Evolutionary conservation across 2,888 invertebrate genomes (phyloP).

Genomic region (Tenthredo livida): DNA sequence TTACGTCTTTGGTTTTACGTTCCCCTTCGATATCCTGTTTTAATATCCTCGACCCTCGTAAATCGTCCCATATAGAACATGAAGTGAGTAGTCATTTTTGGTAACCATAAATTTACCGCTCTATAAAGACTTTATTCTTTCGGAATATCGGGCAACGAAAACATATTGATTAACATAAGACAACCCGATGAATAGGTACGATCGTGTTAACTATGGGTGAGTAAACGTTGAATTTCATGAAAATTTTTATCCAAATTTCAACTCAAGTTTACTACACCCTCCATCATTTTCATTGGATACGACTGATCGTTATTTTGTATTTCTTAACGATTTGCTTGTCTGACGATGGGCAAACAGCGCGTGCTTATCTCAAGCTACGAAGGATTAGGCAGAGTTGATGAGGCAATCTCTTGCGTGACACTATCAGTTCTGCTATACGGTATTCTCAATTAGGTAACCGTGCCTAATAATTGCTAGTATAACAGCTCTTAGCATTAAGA

Average conservation of each 20-base stretch:
- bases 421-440: neutral
- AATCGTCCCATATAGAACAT: neutral
- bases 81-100: conserved; percentile 12
- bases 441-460: neutral
- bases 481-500: neutral
- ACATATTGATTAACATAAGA: neutral
- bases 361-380: conserved; percentile 9
- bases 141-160: neutral
- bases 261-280: neutral
- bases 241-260: neutral
- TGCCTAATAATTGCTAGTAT: neutral
- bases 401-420: conserved; percentile 19
- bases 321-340: neutral
- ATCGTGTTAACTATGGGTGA: too few relatives aligned
- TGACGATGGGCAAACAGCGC: neutral
- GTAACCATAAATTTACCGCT: neutral
- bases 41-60: neutral
- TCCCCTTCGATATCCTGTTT: neutral
- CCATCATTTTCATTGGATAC: neutral
- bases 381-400: conserved; percentile 19
- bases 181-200: neutral
- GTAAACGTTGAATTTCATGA: neutral
- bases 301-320: neutral
- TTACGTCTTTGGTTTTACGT: conserved; percentile 11
- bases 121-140: neutral